These are phyloP conservation scores for Pseudochirops cupreus DNA, from an alignment of 2,797 vertebrate species.

Conservation along the genomic window DNA sequence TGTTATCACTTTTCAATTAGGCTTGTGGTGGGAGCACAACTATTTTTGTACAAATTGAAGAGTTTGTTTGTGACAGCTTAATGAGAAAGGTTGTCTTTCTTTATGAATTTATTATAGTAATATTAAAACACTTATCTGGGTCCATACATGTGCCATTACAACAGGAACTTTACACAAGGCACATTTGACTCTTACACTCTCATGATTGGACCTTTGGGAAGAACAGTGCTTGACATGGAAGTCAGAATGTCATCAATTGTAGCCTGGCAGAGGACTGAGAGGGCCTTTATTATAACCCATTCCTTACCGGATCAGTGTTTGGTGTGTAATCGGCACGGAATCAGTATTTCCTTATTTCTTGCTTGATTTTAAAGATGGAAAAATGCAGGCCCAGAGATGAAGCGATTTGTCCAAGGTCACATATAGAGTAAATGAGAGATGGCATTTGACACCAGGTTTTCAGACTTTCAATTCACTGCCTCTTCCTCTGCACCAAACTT, in stretches of 20 bases:
- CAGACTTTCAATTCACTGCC: neutral
- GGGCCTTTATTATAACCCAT: too few species aligned
- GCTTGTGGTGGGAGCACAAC: neutral
- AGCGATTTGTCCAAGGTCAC: neutral
- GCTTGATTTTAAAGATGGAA: neutral
- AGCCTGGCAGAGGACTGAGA: neutral
- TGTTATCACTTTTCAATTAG: conserved; percentile 50
- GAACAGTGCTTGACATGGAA: conserved; percentile 44
- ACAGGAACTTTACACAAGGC: conserved; percentile 40
- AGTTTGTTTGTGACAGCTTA: conserved; percentile 53
- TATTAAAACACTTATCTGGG: neutral
- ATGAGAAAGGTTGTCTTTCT: conserved; percentile 54
- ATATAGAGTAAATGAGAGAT: neutral
- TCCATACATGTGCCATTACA: conserved; percentile 58
- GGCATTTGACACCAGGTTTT: neutral
- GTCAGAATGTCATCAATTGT: conserved; percentile 54
- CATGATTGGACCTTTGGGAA: neutral
- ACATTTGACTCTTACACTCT: neutral
- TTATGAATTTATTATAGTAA: conserved; percentile 54
- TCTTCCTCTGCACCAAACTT: neutral
- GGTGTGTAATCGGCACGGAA: neutral
- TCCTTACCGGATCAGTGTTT: too few species aligned
- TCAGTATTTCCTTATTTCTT: neutral
- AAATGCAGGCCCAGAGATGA: neutral
- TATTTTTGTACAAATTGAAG: neutral